Evolutionary conservation across 1,140 invertebrate genomes (phyloP), one percentile per base, ranked within the genome.

Genomic region (Cyphomyrmex costatus): DNA sequence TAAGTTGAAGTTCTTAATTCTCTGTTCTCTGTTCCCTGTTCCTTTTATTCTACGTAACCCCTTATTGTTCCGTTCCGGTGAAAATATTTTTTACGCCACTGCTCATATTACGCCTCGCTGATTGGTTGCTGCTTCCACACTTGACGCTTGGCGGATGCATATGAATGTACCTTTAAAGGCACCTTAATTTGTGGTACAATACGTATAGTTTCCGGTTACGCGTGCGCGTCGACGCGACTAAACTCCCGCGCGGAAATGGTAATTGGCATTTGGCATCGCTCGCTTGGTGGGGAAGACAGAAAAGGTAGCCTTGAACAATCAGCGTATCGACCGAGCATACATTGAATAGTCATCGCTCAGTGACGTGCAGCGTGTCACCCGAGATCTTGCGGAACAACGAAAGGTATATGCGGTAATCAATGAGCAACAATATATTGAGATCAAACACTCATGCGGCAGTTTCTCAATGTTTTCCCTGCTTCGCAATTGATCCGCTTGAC

Each of bases 311-410:
- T 71, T 90, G 88, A 8, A 76, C 63, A 63, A 36, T 70, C 10
- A 21, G 91, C 91, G 91, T 94, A 94, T 94, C 94, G 94, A 94
- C 94, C 93, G 94, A 94, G 94, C 90, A 94, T 88, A 93, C 92
- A 89, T 88, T 88, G 36, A 80, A 86, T 56, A 82, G 86, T 88
- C 6, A 68, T 79, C 36, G 12, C 42, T 5, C 0, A 30, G 5
- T 65, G 36, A 33, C 21, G 36, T 21, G 42, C 14, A 53, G 56
- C 27, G 61, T 19, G n/a, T 61, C 56, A 53, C 36, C 79, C 51
- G 36, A 7, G 56, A 88, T 66, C 70, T 91, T 53, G 71, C 49
- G 16, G 56, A 80, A 68, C 79, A 60, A 49, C 42, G n/a, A 19
- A 56, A 85, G 86, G 65, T 88, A 90, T 16, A 46, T 10, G 8